Base-by-base conservation (phyloP, 2,113 vertebrate species). In the Desmodus rotundus region DNA sequence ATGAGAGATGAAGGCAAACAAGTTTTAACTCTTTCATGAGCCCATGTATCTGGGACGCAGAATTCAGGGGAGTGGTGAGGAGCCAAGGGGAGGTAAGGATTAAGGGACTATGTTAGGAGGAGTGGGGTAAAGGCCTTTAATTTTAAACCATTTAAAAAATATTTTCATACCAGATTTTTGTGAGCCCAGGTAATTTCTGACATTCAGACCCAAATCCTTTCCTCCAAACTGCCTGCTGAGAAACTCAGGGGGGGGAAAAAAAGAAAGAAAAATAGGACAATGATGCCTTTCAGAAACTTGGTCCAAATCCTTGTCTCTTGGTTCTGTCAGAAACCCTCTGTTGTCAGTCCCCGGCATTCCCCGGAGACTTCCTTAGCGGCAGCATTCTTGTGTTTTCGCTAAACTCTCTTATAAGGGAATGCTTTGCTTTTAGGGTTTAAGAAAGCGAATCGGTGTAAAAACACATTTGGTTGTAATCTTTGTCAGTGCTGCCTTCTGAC, bases 381-480 rank as follows among this genome's bases (percentile, higher is more conserved):
- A 52, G 6, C 50, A n/a, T 83, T 92, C 81, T 80, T 84, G 24
- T 58, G 76, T 80, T 93, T 93, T 92, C 16, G 65, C 80, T 67
- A 50, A 95, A 87, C 54, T 81, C 45, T 94, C 65, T 41, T 73
- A 13, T 20, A 87, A 74, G 74, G 83, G 33, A 94, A 81, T 80
- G 47, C 43, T 94, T 80, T 87, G 24, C 80, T 93, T 95, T 93
- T 73, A 91, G 38, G 87, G 68, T 63, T 61, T 84, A 17, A 92
- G 91, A 89, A 74, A 58, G 77, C 8, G 8, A 61, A 87, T 82
- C 56, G 3, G 43, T 78, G 50, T 86, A 74, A 86, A 96, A 89
- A 38, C 78, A 78, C 70, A 83, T 97, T 96, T 89, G 63, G 89
- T 95, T 94, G 92, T 92, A 67, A 95, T 97, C 95, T 94, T 93